A percentile compares a stretch with the other conserved stretches of the same genome.
phyloP scores from a whole-genome alignment of 2,888 invertebrate species.

The Ophraella communa region DNA sequence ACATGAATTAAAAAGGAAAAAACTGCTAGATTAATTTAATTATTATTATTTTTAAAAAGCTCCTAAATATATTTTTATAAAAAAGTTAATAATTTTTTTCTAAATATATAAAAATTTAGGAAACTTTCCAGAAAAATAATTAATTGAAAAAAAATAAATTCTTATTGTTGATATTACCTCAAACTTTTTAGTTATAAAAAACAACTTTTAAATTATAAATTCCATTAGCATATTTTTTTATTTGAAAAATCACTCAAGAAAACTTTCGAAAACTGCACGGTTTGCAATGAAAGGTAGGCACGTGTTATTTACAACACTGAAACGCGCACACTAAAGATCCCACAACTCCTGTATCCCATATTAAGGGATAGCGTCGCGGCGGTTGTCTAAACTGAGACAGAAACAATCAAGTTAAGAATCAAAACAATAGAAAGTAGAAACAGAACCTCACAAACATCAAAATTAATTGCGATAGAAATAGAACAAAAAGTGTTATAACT shows the following conservation, averaged over 20 bases:
- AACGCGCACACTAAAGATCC: conserved; percentile 12
- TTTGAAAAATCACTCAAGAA: background rate
- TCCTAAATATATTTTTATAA: no score
- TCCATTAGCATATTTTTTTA: no score
- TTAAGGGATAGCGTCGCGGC: background rate
- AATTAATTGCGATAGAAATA: background rate
- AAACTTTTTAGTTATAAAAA: no score
- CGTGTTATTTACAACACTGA: conserved; percentile 3
- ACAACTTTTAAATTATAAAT: no score
- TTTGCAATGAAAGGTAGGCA: background rate
- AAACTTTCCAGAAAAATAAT: no score
- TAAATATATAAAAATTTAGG: no score
- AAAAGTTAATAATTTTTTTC: no score
- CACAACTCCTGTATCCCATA: background rate
- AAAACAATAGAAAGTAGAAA: background rate
- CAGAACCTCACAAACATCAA: background rate
- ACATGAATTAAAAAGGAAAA: no score
- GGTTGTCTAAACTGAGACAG: background rate
- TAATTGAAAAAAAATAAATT: no score
- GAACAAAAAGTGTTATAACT: background rate
- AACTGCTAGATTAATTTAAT: no score
- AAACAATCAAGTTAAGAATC: background rate
- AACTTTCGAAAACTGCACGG: background rate
- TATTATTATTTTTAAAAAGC: no score
- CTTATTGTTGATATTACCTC: no score